Conservation (phyloP, 2,113 vertebrate species). For the Procavia capensis region DNA sequence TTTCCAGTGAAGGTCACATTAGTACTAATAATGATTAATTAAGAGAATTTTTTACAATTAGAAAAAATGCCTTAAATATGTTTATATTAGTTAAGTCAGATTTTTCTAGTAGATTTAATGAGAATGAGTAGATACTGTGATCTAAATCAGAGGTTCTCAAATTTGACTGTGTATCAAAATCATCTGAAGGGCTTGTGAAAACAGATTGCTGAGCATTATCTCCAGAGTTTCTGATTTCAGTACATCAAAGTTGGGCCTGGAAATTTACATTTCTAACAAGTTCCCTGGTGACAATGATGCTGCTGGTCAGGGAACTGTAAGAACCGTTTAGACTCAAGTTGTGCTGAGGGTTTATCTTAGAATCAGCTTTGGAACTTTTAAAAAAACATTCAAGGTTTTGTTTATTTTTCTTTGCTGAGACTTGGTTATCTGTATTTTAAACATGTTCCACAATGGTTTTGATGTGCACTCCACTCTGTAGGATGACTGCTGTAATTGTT, state of each 20-base stretch:
- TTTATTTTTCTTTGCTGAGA: background rate
- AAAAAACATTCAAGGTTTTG: background rate
- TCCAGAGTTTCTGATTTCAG: slow-evolving; percentile 12
- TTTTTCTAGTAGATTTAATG: slow-evolving; percentile 33
- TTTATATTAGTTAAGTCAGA: slow-evolving; percentile 49
- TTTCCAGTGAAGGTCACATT: background rate
- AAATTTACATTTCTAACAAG: background rate
- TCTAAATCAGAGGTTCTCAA: slow-evolving; percentile 8
- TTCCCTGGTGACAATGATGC: background rate
- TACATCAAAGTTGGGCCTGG: background rate
- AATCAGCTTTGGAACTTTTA: slow-evolving; percentile 17
- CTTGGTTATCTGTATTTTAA: slow-evolving; percentile 17
- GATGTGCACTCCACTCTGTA: background rate
- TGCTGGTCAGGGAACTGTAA: background rate
- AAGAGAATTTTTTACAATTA: slow-evolving; percentile 13
- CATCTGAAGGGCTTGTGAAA: background rate
- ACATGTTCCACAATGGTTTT: background rate
- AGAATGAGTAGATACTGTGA: background rate
- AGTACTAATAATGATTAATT: slow-evolving; percentile 32
- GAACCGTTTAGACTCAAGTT: background rate
- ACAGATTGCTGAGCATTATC: background rate
- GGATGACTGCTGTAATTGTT: background rate
- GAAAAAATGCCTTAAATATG: background rate
- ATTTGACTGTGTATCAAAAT: background rate
- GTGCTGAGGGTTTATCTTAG: background rate